Percentiles rank a stretch among this genome's conserved stretches.
Evolutionary conservation across 2,113 vertebrate species (phyloP).

Genomic region (Charadrius vociferus): DNA sequence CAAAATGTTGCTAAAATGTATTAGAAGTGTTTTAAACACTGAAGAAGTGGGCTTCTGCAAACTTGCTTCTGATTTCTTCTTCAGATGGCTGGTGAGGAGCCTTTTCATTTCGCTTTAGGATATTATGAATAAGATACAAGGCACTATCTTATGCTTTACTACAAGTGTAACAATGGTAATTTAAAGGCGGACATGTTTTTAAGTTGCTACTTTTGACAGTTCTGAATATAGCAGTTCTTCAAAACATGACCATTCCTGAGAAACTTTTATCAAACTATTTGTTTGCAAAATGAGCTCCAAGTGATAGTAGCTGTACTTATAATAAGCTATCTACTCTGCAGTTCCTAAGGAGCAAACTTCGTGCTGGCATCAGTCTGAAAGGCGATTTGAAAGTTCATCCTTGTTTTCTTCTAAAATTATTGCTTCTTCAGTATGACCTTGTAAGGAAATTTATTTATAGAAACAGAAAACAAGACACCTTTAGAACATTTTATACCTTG

Average conservation of each 20-base stretch:
- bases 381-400: background rate
- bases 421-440: background rate
- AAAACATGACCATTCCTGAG: background rate
- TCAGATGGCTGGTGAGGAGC: background rate
- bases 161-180: background rate
- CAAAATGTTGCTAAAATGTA: background rate
- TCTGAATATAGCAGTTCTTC: background rate
- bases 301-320: background rate
- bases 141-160: background rate
- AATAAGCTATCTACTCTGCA: background rate
- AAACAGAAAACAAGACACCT: background rate
- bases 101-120: background rate
- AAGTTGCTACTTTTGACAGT: background rate
- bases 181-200: background rate
- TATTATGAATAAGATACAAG: background rate
- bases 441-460: background rate
- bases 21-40: background rate
- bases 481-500: background rate
- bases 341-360: background rate
- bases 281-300: background rate
- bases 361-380: background rate
- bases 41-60: background rate
- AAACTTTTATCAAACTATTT: background rate
- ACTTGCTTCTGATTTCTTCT: background rate
- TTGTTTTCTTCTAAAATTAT: background rate